Conservation (phyloP, 2,888 invertebrate species). For the Andrena trimmerana region DNA sequence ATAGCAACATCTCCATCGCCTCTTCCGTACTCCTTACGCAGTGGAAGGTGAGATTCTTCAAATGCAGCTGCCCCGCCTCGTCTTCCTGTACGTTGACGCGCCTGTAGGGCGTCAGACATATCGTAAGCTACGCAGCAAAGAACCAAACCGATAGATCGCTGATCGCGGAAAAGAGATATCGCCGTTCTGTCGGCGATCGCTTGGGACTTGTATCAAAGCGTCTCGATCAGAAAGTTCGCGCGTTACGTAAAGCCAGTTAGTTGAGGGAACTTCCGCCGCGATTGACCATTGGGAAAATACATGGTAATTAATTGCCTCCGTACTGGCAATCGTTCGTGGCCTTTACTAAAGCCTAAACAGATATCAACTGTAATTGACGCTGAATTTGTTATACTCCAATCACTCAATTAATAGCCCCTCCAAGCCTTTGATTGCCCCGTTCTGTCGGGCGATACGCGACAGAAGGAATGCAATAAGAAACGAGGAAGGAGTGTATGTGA, state of each 20-base stretch:
- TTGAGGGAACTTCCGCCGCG: constrained; percentile 23
- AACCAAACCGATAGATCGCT: neutral
- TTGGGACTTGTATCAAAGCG: constrained; percentile 9
- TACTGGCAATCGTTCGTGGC: no score
- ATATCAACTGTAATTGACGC: neutral
- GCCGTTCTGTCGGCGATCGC: constrained; percentile 3
- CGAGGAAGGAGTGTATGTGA: constrained; percentile 29
- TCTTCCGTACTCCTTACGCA: constrained; percentile 85
- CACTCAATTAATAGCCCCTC: constrained; percentile 1
- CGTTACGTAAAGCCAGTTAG: constrained; percentile 12
- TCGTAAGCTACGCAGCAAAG: neutral
- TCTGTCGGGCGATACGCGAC: constrained; percentile 1
- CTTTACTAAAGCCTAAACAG: neutral
- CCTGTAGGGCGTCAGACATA: constrained; percentile 75
- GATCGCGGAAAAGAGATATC: neutral
- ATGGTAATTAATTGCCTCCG: constrained; percentile 5
- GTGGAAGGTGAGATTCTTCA: constrained; percentile 85
- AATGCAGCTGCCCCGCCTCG: constrained; percentile 84
- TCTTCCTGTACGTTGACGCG: constrained; percentile 86
- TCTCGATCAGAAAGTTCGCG: constrained; percentile 13
- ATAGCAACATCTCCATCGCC: constrained; percentile 86
- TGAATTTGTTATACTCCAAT: constrained; percentile 3
- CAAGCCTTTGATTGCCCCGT: neutral
- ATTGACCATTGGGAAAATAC: neutral
- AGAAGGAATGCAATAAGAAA: constrained; percentile 14